phyloP scores from a whole-genome alignment of 1,140 invertebrate species.

The Neodiprion pinetum region DNA sequence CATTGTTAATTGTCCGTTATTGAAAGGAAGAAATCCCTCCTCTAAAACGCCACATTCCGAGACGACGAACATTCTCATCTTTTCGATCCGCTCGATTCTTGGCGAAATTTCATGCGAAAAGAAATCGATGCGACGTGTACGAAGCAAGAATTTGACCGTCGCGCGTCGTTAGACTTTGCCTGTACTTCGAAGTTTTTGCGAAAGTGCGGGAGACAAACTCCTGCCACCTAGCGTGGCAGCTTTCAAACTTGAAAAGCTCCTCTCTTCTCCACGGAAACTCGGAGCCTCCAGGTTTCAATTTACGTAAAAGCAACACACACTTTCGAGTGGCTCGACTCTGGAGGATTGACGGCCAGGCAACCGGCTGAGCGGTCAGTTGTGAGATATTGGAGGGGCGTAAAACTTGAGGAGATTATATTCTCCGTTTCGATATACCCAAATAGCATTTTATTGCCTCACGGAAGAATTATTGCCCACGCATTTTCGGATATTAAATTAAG shows the following conservation, averaged over 20 bases:
- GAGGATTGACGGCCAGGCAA: slow-evolving; percentile 6
- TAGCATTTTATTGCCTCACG: slow-evolving; percentile 55
- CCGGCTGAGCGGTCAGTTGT: slow-evolving; percentile 45
- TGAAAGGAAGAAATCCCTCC: slow-evolving; percentile 31
- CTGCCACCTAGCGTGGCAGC: slow-evolving; percentile 55
- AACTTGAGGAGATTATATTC: slow-evolving; percentile 62
- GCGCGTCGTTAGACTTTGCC: no score
- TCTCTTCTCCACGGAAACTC: slow-evolving; percentile 15
- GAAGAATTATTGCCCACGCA: not conserved
- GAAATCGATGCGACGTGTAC: no score
- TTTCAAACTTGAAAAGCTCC: slow-evolving; percentile 37
- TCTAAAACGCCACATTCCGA: slow-evolving; percentile 28
- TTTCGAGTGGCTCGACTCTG: slow-evolving; percentile 34
- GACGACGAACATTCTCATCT: not conserved
- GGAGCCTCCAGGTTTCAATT: slow-evolving; percentile 50
- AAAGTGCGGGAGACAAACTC: slow-evolving; percentile 27
- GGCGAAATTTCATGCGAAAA: no score
- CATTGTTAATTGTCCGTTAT: slow-evolving; percentile 28
- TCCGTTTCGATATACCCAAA: slow-evolving; percentile 59
- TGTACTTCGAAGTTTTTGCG: no score
- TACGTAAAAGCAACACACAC: slow-evolving; percentile 54
- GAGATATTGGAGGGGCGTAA: slow-evolving; percentile 45
- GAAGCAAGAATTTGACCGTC: no score
- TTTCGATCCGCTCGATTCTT: no score
- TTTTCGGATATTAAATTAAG: not conserved